Base-by-base conservation (phyloP, 1,140 invertebrate species). In the Belonocnema kinseyi region DNA sequence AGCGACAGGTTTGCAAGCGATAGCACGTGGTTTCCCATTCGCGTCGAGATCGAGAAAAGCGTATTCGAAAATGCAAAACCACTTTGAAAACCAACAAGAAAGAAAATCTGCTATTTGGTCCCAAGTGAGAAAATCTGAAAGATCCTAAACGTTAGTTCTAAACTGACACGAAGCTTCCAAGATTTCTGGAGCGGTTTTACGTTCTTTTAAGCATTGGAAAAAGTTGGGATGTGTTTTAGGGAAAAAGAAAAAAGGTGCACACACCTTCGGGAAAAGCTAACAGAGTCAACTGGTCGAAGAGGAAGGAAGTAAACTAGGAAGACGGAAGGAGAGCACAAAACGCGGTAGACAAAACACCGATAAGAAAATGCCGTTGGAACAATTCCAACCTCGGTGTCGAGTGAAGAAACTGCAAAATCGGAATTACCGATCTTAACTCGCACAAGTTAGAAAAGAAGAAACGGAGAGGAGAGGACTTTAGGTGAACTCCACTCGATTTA, bases 311-410 rank as follows among this genome's bases (percentile, higher is more conserved):
- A 51, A 54, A 73, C 77, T 77, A 77, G 79, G 73, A 78, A 66
- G 26, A 66, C 61, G 61, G 61, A 66, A 66, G 26, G 61, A 77
- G 78, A 76, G 66, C 56, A 70, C 54, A 75, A 71, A 26, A 78
- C n/a, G 76, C 77, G 76, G 79, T 80, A 85, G 83, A 85, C 83
- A 73, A 82, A 85, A 83, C 82, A 85, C 66, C 81, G 80, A 83
- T 83, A 83, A 81, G 80, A 53, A 81, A 81, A 73, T 74, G 79
- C 58, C 46, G 26, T 53, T 77, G 76, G 76, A 77, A 77, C 76
- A 46, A 53, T 77, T 77, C 71, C 76, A 73, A 66, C 26, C 61
- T 21, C 26, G 58, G 19, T 58, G 58, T 66, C 4, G 61, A 33
- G 61, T 26, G 46, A 66, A 66, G 26, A 66, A 66, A 66, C 40